phyloP scores from a whole-genome alignment of 92 coral and sea anemone genomes.

The Palythoa heliodiscus region DNA sequence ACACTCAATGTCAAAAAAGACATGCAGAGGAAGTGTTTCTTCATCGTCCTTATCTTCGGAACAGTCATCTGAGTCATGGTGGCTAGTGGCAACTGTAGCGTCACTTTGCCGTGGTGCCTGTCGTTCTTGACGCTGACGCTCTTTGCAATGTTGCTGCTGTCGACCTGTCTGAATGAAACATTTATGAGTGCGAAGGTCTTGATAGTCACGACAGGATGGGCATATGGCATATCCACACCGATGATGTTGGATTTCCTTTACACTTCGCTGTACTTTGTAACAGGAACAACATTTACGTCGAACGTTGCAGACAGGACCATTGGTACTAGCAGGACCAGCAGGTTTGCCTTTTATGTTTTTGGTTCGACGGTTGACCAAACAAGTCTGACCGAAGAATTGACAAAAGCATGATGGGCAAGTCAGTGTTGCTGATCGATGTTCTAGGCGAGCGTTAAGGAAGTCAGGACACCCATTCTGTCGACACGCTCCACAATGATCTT shows the following conservation, averaged over 20 bases:
- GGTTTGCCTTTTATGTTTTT: too few species aligned
- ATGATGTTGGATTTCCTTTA: conserved; percentile 1
- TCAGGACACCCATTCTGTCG: conserved; percentile 2
- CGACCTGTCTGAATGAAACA: too few species aligned
- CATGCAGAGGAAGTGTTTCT: too few species aligned
- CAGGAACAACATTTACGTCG: background rate
- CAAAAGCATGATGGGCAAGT: background rate
- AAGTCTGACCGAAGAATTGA: conserved; percentile 2
- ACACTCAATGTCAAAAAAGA: too few species aligned
- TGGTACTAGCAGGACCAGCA: background rate
- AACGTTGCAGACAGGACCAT: background rate
- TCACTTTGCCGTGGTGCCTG: too few species aligned
- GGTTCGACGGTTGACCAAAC: background rate
- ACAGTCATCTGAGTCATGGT: too few species aligned
- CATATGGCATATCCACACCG: conserved; percentile 10
- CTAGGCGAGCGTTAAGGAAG: too few species aligned
- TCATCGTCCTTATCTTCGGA: too few species aligned
- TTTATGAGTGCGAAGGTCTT: too few species aligned
- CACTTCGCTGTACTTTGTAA: background rate
- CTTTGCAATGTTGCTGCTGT: too few species aligned
- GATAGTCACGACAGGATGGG: background rate
- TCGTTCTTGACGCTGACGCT: too few species aligned
- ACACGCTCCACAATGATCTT: background rate
- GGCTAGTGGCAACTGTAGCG: too few species aligned
- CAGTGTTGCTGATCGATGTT: background rate